Conservation (phyloP, 2,888 invertebrate genomes). For the Apamea crenata region DNA sequence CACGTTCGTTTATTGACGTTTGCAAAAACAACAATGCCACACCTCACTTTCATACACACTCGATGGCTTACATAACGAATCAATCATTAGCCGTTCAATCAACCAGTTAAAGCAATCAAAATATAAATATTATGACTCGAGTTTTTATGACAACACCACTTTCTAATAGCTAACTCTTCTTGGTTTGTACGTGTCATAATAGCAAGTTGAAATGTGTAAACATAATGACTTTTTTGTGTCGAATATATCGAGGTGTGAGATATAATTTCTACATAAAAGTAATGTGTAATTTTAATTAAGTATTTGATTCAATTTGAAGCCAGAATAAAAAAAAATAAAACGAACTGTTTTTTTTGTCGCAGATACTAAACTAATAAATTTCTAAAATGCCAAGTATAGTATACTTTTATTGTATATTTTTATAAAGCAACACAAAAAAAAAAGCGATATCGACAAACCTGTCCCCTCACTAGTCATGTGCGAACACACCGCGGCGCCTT, state of each 20-base stretch:
- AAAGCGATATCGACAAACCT: slow-evolving; percentile 62
- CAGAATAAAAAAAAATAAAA: not conserved
- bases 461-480: slow-evolving; percentile 74
- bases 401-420: not conserved
- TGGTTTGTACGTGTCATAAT: slow-evolving; percentile 26
- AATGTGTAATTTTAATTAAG: not conserved
- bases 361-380: not conserved
- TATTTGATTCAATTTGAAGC: too few species aligned
- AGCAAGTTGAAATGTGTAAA: slow-evolving; percentile 16
- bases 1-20: slow-evolving; percentile 10
- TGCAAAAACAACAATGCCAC: slow-evolving; percentile 42
- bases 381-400: not conserved
- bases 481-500: slow-evolving; percentile 73
- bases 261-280: not conserved
- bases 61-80: slow-evolving; percentile 54
- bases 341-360: not conserved
- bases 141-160: slow-evolving; percentile 57
- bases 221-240: not conserved
- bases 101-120: slow-evolving; percentile 53
- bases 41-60: slow-evolving; percentile 46
- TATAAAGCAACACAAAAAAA: not conserved
- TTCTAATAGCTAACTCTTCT: slow-evolving; percentile 60
- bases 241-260: not conserved
- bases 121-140: slow-evolving; percentile 57
- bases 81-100: slow-evolving; percentile 59